Percentiles rank a stretch among this genome's conserved stretches.
Evolutionary conservation across 2,888 invertebrate genomes (phyloP).

Genomic region (Agrypnus murinus): DNA sequence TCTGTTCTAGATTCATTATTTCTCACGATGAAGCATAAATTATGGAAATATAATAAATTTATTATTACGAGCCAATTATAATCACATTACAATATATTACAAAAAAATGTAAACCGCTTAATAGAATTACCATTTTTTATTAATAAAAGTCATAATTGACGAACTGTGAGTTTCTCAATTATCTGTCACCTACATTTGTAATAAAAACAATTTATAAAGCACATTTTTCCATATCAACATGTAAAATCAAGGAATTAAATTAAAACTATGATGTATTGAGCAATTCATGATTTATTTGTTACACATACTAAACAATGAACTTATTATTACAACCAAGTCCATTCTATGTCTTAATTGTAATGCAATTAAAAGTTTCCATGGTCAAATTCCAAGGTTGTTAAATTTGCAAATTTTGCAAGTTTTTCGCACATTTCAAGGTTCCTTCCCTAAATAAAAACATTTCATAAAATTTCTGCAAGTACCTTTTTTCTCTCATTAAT

Average conservation of each 20-base stretch:
- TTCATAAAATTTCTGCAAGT: too few relatives aligned
- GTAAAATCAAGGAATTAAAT: slow-evolving; percentile 3
- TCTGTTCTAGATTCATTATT: too few relatives aligned
- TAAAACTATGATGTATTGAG: background rate
- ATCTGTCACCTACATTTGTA: background rate
- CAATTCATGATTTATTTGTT: too few relatives aligned
- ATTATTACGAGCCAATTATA: background rate
- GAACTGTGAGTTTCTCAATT: slow-evolving; percentile 1
- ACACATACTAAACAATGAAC: background rate
- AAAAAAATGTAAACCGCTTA: background rate
- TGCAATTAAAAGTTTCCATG: slow-evolving; percentile 10
- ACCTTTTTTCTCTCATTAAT: too few relatives aligned
- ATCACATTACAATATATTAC: background rate
- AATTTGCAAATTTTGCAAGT: slow-evolving; percentile 6
- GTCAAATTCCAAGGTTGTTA: slow-evolving; percentile 18
- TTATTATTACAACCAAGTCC: too few relatives aligned
- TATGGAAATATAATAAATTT: too few relatives aligned
- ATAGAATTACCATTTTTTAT: background rate
- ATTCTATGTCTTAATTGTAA: background rate
- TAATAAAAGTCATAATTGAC: slow-evolving; percentile 1
- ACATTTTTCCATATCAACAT: slow-evolving; percentile 1
- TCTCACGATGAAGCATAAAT: too few relatives aligned
- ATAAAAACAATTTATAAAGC: slow-evolving; percentile 1
- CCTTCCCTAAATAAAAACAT: slow-evolving; percentile 1
- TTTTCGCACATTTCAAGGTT: slow-evolving; percentile 1